These are phyloP conservation scores for Zoanthus gigantus DNA, from an alignment of 92 coral and sea anemone genomes.

Conservation along the genomic window DNA sequence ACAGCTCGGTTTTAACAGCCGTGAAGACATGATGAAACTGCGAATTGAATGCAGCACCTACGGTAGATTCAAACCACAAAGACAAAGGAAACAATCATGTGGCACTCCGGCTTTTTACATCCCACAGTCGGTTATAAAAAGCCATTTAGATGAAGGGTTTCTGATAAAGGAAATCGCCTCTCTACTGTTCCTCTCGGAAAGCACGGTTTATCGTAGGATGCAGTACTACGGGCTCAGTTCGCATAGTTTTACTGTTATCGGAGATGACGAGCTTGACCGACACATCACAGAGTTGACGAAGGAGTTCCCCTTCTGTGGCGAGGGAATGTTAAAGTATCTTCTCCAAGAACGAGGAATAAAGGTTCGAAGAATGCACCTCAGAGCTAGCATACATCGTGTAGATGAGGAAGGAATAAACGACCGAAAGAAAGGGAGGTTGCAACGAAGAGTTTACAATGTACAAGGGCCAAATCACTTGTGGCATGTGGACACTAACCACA, in stretches of 20 bases:
- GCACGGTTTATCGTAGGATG: conserved; percentile 12
- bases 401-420: background rate
- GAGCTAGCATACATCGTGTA: conserved; percentile 1
- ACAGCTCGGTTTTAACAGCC: conserved; percentile 6
- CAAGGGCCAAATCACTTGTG: conserved; percentile 22
- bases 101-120: conserved; percentile 10
- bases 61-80: conserved; percentile 16
- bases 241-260: conserved; percentile 13
- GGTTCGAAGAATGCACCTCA: conserved; percentile 7
- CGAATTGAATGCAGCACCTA: conserved; percentile 6
- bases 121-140: conserved; percentile 7
- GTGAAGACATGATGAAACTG: conserved; percentile 4
- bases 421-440: conserved; percentile 11
- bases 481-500: conserved; percentile 19
- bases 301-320: conserved; percentile 2
- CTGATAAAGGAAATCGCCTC: conserved; percentile 9
- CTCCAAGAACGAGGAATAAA: conserved; percentile 8
- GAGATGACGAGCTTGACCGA: conserved; percentile 10
- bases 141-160: conserved; percentile 17
- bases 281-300: conserved; percentile 12
- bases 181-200: background rate
- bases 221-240: conserved; percentile 12
- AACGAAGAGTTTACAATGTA: conserved; percentile 20
- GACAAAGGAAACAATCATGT: conserved; percentile 13
- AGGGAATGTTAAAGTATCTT: conserved; percentile 9